These are phyloP conservation scores for Radopholus similis DNA, from an alignment of 1,140 invertebrate species.

Conservation along the genomic window DNA sequence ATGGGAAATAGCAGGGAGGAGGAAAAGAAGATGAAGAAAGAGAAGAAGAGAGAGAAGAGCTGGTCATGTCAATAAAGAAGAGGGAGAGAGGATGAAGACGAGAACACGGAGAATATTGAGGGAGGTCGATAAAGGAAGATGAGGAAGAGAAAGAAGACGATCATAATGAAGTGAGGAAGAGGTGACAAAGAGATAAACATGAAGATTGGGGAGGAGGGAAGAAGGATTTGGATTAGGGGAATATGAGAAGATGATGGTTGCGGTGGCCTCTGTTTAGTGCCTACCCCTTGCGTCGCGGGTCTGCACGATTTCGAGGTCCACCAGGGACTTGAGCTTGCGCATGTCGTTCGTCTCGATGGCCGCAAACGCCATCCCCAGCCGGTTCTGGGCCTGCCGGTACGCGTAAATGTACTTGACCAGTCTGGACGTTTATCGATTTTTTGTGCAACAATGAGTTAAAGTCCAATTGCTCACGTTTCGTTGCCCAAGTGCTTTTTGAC, in stretches of 20 bases:
- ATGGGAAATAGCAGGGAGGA: too few species aligned
- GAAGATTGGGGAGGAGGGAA: too few species aligned
- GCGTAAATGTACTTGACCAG: constrained; percentile 44
- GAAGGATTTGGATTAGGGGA: constrained; percentile 13
- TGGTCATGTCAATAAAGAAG: too few species aligned
- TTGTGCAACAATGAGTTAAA: neutral
- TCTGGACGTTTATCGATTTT: neutral
- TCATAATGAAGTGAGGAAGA: too few species aligned
- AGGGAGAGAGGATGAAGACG: too few species aligned
- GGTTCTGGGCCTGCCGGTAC: constrained; percentile 52
- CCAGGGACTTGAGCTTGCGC: constrained; percentile 32
- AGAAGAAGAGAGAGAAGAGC: too few species aligned
- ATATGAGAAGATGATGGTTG: neutral
- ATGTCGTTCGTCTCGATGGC: constrained; percentile 53
- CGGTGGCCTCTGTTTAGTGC: neutral
- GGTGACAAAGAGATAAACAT: too few species aligned
- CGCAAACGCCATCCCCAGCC: constrained; percentile 32
- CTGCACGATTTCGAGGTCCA: constrained; percentile 47
- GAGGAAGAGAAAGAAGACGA: too few species aligned
- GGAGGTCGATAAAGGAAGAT: too few species aligned
- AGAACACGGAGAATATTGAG: too few species aligned
- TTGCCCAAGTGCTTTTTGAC: constrained; percentile 54
- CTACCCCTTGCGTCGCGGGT: constrained; percentile 49
- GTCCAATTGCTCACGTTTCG: constrained; percentile 22
- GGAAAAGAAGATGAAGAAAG: too few species aligned